A percentile compares a stretch with the other conserved stretches of the same genome.
phyloP scores from a whole-genome alignment of 2,113 vertebrate genomes.

The Trematomus loennbergii region DNA sequence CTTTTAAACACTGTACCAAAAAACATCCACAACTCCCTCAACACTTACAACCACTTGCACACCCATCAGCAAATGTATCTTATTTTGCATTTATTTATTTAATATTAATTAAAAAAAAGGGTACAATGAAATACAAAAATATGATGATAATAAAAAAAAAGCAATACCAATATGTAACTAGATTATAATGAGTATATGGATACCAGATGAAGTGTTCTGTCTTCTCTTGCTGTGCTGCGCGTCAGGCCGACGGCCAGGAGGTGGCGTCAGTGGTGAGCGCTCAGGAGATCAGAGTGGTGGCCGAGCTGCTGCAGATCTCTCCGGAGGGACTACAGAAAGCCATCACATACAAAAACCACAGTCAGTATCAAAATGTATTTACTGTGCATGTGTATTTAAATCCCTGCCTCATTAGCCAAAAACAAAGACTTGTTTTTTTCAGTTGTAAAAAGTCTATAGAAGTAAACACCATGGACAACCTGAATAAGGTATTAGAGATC shows the following conservation, averaged over 20 bases:
- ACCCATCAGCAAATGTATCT: too few relatives aligned
- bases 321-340: slow-evolving; percentile 94
- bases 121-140: too few relatives aligned
- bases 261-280: slow-evolving; percentile 93
- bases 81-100: too few relatives aligned
- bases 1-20: too few relatives aligned
- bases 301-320: slow-evolving; percentile 94
- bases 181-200: background rate
- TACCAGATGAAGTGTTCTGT: background rate
- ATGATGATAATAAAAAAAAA: background rate
- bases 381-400: background rate
- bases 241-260: slow-evolving; percentile 92
- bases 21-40: too few relatives aligned
- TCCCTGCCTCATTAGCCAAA: background rate
- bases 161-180: background rate
- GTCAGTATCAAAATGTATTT: slow-evolving; percentile 81
- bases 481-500: too few relatives aligned
- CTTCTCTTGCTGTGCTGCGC: slow-evolving; percentile 9
- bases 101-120: too few relatives aligned
- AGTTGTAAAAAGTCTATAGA: too few relatives aligned
- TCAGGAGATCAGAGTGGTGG: slow-evolving; percentile 94
- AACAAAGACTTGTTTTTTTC: too few relatives aligned
- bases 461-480: too few relatives aligned
- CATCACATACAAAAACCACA: slow-evolving; percentile 96
- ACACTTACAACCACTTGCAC: too few relatives aligned